phyloP scores from a whole-genome alignment of 1,140 invertebrate genomes.

The Sweltsa coloradensis region DNA sequence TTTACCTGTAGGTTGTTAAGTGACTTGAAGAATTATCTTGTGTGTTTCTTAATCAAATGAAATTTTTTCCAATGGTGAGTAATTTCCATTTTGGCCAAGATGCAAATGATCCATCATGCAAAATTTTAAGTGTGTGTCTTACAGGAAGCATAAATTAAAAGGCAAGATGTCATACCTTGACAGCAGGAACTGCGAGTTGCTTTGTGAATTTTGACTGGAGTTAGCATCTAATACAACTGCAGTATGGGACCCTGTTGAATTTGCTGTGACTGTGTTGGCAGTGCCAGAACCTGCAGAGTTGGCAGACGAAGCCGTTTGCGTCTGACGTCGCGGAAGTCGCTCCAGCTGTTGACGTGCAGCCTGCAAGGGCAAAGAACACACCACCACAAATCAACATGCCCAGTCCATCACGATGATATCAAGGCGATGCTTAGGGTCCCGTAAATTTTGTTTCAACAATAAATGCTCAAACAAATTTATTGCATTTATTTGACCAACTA shows the following conservation, averaged over 20 bases:
- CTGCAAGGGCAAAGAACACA: slow-evolving; percentile 29
- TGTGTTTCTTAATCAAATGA: no score
- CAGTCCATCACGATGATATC: not conserved
- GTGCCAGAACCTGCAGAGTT: slow-evolving; percentile 19
- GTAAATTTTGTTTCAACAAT: not conserved
- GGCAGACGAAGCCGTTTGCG: slow-evolving; percentile 32
- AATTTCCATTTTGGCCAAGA: no score
- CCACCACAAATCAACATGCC: not conserved
- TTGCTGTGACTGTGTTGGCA: slow-evolving; percentile 26
- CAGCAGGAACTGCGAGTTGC: slow-evolving; percentile 40
- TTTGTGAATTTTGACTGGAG: slow-evolving; percentile 16
- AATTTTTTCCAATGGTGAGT: no score
- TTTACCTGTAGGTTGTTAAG: no score
- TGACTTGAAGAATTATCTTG: no score
- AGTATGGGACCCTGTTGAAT: slow-evolving; percentile 18
- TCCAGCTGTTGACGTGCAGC: slow-evolving; percentile 74
- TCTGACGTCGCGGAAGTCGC: slow-evolving; percentile 66
- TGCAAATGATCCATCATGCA: no score
- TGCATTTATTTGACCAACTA: no score
- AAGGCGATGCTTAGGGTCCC: not conserved
- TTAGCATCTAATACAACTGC: slow-evolving; percentile 15
- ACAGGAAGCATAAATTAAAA: no score
- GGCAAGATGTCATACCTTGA: slow-evolving; percentile 44
- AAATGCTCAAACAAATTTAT: no score
- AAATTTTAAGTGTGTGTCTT: no score